Evolutionary conservation across 2,888 invertebrate species (phyloP).

Genomic region (Elmis aenea): DNA sequence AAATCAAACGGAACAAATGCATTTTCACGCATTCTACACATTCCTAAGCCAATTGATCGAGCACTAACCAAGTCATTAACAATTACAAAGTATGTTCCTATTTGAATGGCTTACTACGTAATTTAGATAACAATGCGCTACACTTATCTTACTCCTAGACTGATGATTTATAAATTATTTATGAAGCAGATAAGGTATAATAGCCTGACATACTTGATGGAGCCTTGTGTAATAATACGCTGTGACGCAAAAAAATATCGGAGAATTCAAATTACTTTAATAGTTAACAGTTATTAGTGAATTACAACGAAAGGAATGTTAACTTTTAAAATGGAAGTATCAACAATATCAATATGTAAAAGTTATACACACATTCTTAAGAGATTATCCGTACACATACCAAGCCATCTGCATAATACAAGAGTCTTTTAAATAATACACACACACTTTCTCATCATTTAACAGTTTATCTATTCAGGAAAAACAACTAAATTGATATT

Average conservation of each 20-base stretch:
- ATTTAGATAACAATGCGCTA: constrained; percentile 13
- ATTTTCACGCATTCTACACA: constrained; percentile 5
- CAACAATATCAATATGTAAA: too few species aligned
- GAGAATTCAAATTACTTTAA: too few species aligned
- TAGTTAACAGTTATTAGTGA: too few species aligned
- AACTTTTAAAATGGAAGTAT: too few species aligned
- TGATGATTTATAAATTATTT: constrained; percentile 12
- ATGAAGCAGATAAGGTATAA: constrained; percentile 10
- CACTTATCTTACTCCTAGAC: constrained; percentile 9
- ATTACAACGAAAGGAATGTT: too few species aligned
- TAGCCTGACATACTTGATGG: constrained; percentile 8
- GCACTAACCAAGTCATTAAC: constrained; percentile 6
- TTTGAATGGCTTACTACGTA: constrained; percentile 11
- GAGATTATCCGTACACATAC: too few species aligned
- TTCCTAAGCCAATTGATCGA: constrained; percentile 7
- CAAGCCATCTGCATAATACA: too few species aligned
- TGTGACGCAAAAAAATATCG: constrained; percentile 7
- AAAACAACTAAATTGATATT: too few species aligned
- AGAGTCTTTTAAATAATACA: too few species aligned
- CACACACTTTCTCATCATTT: too few species aligned
- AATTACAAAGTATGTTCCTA: constrained; percentile 9
- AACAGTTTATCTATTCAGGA: too few species aligned
- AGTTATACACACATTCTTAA: too few species aligned
- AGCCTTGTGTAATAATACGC: constrained; percentile 6
- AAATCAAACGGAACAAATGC: neutral